phyloP scores from a whole-genome alignment of 2,888 invertebrate genomes.

The Chalcosyrphus nemorum region DNA sequence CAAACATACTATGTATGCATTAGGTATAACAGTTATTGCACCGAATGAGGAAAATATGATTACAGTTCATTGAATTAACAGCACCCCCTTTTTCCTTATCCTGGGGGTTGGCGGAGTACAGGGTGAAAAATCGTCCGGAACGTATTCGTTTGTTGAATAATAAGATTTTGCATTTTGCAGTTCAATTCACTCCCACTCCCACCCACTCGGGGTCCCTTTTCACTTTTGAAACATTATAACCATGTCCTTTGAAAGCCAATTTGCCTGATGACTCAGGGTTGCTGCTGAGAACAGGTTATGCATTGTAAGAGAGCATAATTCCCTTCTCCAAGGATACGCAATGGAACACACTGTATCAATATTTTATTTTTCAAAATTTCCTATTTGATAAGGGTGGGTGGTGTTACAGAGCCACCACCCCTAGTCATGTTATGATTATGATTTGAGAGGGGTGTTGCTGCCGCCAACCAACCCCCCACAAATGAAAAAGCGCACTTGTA shows the following conservation, averaged over 20 bases:
- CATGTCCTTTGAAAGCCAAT: conserved; percentile 54
- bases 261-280: conserved; percentile 59
- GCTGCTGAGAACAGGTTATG: conserved; percentile 58
- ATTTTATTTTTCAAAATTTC: conserved; percentile 61
- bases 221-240: background rate
- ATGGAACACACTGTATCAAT: conserved; percentile 53
- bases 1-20: conserved; percentile 34
- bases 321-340: conserved; percentile 20
- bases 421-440: conserved; percentile 38
- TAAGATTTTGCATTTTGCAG: conserved; percentile 68
- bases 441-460: conserved; percentile 48
- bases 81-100: background rate
- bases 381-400: conserved; percentile 23
- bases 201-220: background rate
- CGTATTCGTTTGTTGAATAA: conserved; percentile 70
- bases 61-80: conserved; percentile 71
- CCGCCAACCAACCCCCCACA: conserved; percentile 3
- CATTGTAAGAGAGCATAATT: conserved; percentile 48
- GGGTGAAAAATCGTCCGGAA: conserved; percentile 7
- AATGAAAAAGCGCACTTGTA: conserved; percentile 21
- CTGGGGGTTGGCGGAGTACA: background rate
- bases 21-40: conserved; percentile 60
- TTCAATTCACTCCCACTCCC: conserved; percentile 32
- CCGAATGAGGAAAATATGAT: conserved; percentile 63
- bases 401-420: conserved; percentile 1